A percentile compares a stretch with the other conserved stretches of the same genome.
These are phyloP conservation scores for Microcebus tavaratra DNA, from an alignment of 2,113 vertebrate species.

Conservation along the genomic window DNA sequence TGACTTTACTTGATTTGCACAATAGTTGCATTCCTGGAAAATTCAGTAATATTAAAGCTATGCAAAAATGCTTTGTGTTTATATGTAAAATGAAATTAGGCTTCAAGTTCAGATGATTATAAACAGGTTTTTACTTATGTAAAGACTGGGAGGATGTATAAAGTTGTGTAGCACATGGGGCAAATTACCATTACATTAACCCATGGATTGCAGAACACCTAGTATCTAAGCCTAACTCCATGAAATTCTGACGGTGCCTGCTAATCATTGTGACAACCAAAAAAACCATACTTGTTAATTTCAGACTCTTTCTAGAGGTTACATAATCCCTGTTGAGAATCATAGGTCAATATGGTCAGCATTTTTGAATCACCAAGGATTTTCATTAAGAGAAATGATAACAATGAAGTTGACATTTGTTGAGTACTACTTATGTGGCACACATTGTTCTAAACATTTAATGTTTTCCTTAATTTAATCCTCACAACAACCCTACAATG, in stretches of 20 bases:
- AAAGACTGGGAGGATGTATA: background rate
- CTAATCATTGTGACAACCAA: background rate
- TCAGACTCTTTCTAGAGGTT: background rate
- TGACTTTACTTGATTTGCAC: background rate
- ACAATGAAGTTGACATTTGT: background rate
- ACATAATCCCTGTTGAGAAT: background rate
- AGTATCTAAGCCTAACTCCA: background rate
- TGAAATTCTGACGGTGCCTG: background rate
- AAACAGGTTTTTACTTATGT: background rate
- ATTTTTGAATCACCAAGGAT: background rate
- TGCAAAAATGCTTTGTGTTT: background rate
- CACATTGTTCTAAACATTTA: background rate
- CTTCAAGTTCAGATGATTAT: background rate
- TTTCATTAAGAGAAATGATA: background rate
- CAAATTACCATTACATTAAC: background rate
- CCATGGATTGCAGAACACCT: background rate
- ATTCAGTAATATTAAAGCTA: background rate
- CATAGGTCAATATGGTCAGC: background rate
- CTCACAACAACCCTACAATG: background rate
- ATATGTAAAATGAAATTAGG: background rate
- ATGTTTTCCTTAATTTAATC: slow-evolving; percentile 2
- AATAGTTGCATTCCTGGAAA: background rate
- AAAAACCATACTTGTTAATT: background rate
- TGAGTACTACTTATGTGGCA: background rate
- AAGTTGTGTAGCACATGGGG: background rate